Conservation (phyloP, 2,797 vertebrate genomes). For the Tangara arthus region DNA sequence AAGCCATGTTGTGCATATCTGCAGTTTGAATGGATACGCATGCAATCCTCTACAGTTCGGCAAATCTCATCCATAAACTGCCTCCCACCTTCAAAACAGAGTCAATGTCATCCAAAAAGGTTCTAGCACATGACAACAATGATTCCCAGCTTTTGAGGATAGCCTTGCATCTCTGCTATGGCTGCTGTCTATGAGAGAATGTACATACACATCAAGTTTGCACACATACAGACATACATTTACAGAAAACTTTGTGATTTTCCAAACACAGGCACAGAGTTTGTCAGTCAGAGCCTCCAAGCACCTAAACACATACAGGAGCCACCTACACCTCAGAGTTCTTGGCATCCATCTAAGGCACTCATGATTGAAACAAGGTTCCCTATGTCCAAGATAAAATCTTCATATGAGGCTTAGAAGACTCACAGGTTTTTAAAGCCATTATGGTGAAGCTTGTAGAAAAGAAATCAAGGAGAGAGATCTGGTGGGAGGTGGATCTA, state of each 20-base stretch:
- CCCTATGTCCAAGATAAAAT: not conserved
- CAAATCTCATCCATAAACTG: not conserved
- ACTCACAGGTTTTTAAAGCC: not conserved
- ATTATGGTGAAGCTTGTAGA: not conserved
- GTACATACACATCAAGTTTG: not conserved
- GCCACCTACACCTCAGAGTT: not conserved
- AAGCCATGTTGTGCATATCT: not conserved
- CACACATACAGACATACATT: not conserved
- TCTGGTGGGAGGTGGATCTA: not conserved
- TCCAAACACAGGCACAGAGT: not conserved
- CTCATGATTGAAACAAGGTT: not conserved
- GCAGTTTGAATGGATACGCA: not conserved
- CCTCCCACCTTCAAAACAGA: not conserved
- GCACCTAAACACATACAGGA: not conserved
- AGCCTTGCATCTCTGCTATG: not conserved
- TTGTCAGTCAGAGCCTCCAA: not conserved
- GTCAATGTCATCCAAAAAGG: not conserved
- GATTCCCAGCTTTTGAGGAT: not conserved
- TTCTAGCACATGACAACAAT: not conserved
- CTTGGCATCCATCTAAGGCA: not conserved
- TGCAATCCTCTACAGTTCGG: not conserved
- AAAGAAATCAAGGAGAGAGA: not conserved
- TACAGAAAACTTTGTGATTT: not conserved
- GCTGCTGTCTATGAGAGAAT: not conserved
- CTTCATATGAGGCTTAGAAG: not conserved